Conservation (phyloP, 1,140 invertebrate species). For the Pseudomyrmex concolor region DNA sequence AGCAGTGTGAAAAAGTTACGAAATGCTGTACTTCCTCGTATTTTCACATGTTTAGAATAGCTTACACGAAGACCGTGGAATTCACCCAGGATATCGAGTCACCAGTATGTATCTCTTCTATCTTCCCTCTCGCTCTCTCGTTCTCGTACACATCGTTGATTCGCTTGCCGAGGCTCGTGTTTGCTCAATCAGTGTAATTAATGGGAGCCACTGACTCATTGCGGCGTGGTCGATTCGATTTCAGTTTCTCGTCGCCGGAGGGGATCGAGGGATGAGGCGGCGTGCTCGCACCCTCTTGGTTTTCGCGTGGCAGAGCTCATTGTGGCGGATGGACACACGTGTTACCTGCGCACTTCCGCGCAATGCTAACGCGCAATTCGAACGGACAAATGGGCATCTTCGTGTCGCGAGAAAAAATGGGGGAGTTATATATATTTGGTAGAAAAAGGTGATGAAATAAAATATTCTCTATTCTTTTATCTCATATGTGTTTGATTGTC, state of each 20-base stretch:
- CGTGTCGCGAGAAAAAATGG: not conserved
- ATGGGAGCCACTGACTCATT: constrained; percentile 63
- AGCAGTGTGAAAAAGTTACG: not conserved
- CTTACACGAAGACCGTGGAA: constrained; percentile 7
- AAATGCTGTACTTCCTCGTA: not conserved
- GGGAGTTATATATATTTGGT: not conserved
- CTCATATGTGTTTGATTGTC: not conserved
- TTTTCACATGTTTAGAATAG: constrained; percentile 26
- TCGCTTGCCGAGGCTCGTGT: constrained; percentile 41
- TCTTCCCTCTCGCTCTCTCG: not conserved
- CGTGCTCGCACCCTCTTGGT: constrained; percentile 10
- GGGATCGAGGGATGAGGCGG: not conserved
- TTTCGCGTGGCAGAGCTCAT: constrained; percentile 1
- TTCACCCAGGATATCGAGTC: constrained; percentile 9
- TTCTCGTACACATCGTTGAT: constrained; percentile 40
- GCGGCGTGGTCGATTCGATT: constrained; percentile 51
- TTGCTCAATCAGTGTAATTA: constrained; percentile 68
- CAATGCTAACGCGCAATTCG: not conserved
- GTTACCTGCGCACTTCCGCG: constrained; percentile 11
- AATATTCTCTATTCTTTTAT: not conserved
- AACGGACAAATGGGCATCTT: not conserved
- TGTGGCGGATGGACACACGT: constrained; percentile 11
- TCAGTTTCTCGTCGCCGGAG: constrained; percentile 40
- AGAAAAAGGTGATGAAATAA: not conserved
- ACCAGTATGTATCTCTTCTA: not conserved